Base-by-base conservation (phyloP, 2,797 vertebrate genomes). In the Hyperoplus lanceolatus region DNA sequence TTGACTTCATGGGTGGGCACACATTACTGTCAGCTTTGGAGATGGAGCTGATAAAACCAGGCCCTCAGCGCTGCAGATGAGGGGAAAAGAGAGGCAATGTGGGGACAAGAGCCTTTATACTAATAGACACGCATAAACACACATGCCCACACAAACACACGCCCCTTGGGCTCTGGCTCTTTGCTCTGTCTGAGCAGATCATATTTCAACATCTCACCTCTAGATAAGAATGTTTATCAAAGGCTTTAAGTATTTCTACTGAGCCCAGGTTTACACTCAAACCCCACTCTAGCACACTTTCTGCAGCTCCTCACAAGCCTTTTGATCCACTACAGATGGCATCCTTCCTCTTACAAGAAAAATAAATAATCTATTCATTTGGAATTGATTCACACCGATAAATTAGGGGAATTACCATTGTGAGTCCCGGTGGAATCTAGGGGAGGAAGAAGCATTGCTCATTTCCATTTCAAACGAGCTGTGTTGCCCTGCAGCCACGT, bases 381-480 rank as follows among this genome's bases (percentile, higher is more conserved):
- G 88, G 80, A 88, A 73, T 69, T 15, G 59, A 88, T 86, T 90
- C 85, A 86, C 73, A 57, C 57, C 50, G 76, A 86, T 80, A 84
- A 85, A 85, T 89, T 86, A 89, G 80, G 89, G 89, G 80, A 87
- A 84, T 92, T 90, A 90, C 88, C 79, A 70, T 54, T 81, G 63
- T 79, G 86, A 89, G 72, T 83, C 43, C 57, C 75, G 74, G 69
- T 82, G 73, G 58, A 68, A 73, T 73, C 68, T 57, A 38, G 15
- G 80, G 85, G 83, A 85, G 93, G 90, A 92, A 93, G 91, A 91
- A 89, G 86, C 75, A 70, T 85, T 57, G 7, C 70, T 92, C 66
- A 92, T 96, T 96, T 95, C 92, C 93, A 93, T 95, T 95, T 95
- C 95, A 93, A 92, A 96, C 92, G 84, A 43, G 48, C 58, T 65